Base-by-base conservation (phyloP, 2,888 invertebrate species). In the Odontocolon sp. region DNA sequence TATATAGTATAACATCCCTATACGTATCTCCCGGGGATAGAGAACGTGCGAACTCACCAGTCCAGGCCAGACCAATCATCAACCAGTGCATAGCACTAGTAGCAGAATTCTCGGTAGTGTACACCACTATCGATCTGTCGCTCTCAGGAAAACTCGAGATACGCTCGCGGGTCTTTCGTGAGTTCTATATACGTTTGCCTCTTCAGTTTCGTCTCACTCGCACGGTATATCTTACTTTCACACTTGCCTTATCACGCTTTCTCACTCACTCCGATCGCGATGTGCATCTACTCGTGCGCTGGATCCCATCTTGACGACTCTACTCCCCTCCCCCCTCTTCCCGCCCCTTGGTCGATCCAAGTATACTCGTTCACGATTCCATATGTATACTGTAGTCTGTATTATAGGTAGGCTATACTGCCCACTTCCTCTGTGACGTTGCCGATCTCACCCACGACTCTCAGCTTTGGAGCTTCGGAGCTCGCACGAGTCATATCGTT, bases 251-350 rank as follows among this genome's bases (percentile, higher is more conserved):
- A n/a, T n/a, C n/a, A n/a, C n/a, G n/a, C 56, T 18, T 42, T 50
- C 56, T 38, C 38, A 42, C 61, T 54, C 63, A 18, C 26, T 52
- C 63, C 45, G 23, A 36, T 42, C 59, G 63, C 47, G 59, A 38
- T 61, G 71, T 74, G 72, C 73, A 75, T 63, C 76, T 72, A 79
- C 70, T n/a, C n/a, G n/a, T n/a, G n/a, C 80, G 78, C 75, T 80
- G 78, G 77, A 73, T 82, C 81, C 77, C 80, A 79, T 71, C 79
- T 77, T 70, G 77, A 74, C 74, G 73, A 52, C 52, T 52, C 11
- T 11, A 23, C 47, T 8, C 42, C 42, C 16, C 42, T 42, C 42
- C 42, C 23, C 18, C 28, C 52, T 52, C 14, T 14, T 28, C 52
- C 14, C 26, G 11, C 52, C 28, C 28, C 14, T 6, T 26, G 23